Percentiles rank a stretch among this genome's conserved stretches.
These are phyloP conservation scores for Scolopax bukidnonensis DNA, from an alignment of 2,797 vertebrate genomes.

Conservation along the genomic window DNA sequence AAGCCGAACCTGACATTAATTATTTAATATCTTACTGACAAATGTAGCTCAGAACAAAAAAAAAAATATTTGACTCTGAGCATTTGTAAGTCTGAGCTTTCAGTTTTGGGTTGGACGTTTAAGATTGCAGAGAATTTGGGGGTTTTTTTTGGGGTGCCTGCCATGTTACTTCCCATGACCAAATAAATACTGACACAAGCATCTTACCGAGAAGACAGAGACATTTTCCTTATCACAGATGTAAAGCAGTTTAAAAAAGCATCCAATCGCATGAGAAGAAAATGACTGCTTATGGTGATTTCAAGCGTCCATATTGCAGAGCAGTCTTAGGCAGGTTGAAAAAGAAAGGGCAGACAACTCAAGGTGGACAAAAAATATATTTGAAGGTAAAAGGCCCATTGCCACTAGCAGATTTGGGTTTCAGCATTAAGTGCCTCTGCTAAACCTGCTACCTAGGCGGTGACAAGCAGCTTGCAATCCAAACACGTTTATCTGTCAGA, in stretches of 20 bases:
- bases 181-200: background rate
- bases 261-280: background rate
- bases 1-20: conserved; percentile 35
- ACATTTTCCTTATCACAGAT: background rate
- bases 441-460: background rate
- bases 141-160: background rate
- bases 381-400: background rate
- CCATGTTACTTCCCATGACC: background rate
- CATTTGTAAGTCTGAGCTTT: background rate
- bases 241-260: background rate
- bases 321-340: background rate
- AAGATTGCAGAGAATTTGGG: rapidly evolving
- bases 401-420: background rate
- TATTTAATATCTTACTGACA: conserved; percentile 52
- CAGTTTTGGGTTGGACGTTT: background rate
- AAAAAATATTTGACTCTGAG: background rate
- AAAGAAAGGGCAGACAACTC: rapidly evolving
- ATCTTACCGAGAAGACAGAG: background rate
- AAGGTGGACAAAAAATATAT: background rate
- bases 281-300: background rate
- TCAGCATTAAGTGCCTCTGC: background rate
- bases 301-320: background rate
- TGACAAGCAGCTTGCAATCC: background rate
- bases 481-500: conserved; percentile 18
- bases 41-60: background rate